A percentile compares a stretch with the other conserved stretches of the same genome.
Conservation (phyloP, 2,113 vertebrate species). For the Cochlearius cochlearius region DNA sequence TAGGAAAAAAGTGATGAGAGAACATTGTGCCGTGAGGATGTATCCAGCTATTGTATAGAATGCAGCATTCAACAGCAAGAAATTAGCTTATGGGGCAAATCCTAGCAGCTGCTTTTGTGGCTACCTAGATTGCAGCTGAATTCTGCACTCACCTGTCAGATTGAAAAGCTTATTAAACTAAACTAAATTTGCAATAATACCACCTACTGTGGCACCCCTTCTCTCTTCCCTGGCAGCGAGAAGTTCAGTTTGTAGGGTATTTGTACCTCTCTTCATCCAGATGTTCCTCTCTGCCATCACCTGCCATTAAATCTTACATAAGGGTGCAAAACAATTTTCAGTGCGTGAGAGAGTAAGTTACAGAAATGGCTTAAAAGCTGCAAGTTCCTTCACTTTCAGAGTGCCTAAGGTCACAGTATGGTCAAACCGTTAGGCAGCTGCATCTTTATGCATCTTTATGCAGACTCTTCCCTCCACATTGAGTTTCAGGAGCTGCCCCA, state of each 20-base stretch:
- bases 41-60: background rate
- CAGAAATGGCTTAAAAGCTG: background rate
- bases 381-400: background rate
- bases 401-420: background rate
- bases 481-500: background rate
- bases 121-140: background rate
- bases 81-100: background rate
- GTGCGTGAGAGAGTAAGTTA: background rate
- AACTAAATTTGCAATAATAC: background rate
- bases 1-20: background rate
- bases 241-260: background rate
- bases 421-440: background rate
- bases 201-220: background rate
- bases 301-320: background rate
- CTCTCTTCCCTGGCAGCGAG: background rate
- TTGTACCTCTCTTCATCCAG: background rate
- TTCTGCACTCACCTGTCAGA: background rate
- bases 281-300: background rate
- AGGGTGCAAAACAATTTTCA: background rate
- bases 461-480: rapidly evolving
- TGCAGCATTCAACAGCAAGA: background rate
- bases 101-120: background rate
- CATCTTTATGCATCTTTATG: background rate
- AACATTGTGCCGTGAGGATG: background rate
- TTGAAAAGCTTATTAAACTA: background rate